A percentile compares a stretch with the other conserved stretches of the same genome.
Conservation (phyloP, 2,888 invertebrate species). For the Agrenia bidenticulata region DNA sequence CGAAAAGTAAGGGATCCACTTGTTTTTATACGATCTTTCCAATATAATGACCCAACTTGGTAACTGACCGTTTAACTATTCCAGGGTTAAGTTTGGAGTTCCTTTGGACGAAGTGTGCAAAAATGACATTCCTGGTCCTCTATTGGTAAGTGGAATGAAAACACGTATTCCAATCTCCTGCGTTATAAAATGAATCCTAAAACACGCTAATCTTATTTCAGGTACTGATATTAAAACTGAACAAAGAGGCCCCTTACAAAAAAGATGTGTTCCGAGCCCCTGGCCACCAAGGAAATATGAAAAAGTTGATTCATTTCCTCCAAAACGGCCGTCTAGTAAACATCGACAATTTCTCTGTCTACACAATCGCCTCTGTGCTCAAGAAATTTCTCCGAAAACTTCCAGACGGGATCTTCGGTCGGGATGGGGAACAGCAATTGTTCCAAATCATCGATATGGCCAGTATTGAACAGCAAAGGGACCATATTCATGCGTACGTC, state of each 20-base stretch:
- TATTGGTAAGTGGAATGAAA: slow-evolving; percentile 68
- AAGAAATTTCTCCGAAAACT: slow-evolving; percentile 97
- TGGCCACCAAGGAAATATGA: slow-evolving; percentile 92
- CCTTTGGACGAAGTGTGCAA: slow-evolving; percentile 90
- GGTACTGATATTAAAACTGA: slow-evolving; percentile 87
- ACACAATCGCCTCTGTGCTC: slow-evolving; percentile 89
- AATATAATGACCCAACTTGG: no score
- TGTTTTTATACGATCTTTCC: no score
- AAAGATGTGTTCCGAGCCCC: slow-evolving; percentile 94
- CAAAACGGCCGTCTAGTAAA: slow-evolving; percentile 86
- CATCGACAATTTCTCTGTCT: slow-evolving; percentile 92
- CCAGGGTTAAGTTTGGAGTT: slow-evolving; percentile 86
- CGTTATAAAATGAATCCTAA: neutral
- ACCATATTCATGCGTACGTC: slow-evolving; percentile 84
- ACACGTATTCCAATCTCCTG: neutral
- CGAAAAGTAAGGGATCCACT: slow-evolving; percentile 65
- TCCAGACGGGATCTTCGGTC: slow-evolving; percentile 93
- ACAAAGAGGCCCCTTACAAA: slow-evolving; percentile 89
- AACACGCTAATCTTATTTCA: slow-evolving; percentile 54
- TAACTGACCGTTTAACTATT: slow-evolving; percentile 47
- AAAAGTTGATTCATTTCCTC: slow-evolving; percentile 85
- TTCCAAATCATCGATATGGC: slow-evolving; percentile 76
- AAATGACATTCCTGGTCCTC: slow-evolving; percentile 89
- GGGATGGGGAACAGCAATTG: slow-evolving; percentile 83
- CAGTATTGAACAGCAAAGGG: slow-evolving; percentile 69